Evolutionary conservation across 2,888 invertebrate species (phyloP).

Genomic region (Cephus sareptanus): DNA sequence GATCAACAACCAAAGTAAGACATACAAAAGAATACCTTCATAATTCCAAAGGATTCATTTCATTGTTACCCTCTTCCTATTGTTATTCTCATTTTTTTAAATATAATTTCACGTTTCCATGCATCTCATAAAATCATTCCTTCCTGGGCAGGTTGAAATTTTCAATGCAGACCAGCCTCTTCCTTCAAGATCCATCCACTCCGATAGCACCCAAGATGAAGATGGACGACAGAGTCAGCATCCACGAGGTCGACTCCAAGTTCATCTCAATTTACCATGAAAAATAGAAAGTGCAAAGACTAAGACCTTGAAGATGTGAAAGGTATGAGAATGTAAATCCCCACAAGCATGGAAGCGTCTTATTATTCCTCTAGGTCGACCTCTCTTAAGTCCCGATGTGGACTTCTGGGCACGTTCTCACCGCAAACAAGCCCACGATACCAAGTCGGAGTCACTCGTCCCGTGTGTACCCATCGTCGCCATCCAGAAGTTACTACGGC

Average conservation of each 20-base stretch:
- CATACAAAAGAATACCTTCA: background rate
- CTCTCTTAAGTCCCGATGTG: constrained; percentile 44
- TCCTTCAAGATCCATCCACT: constrained; percentile 1
- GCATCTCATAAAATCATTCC: constrained; percentile 15
- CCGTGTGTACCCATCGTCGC: background rate
- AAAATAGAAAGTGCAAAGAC: background rate
- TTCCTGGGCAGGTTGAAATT: constrained; percentile 27
- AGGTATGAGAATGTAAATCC: background rate
- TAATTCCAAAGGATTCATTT: background rate
- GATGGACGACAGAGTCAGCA: background rate
- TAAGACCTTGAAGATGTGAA: background rate
- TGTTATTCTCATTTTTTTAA: constrained; percentile 29
- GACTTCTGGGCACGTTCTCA: constrained; percentile 50
- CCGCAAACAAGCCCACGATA: constrained; percentile 42
- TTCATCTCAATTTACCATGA: background rate
- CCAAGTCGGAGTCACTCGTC: background rate
- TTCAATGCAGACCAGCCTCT: constrained; percentile 24
- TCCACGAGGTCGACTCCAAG: background rate
- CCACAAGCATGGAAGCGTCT: constrained; percentile 23
- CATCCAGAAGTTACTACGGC: background rate
- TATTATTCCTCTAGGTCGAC: constrained; percentile 51
- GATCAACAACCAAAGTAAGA: background rate
- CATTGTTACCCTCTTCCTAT: constrained; percentile 1
- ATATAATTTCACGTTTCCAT: constrained; percentile 40
- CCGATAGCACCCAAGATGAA: background rate